phyloP scores from a whole-genome alignment of 2,888 invertebrate genomes.

The Cheilosia impressa region DNA sequence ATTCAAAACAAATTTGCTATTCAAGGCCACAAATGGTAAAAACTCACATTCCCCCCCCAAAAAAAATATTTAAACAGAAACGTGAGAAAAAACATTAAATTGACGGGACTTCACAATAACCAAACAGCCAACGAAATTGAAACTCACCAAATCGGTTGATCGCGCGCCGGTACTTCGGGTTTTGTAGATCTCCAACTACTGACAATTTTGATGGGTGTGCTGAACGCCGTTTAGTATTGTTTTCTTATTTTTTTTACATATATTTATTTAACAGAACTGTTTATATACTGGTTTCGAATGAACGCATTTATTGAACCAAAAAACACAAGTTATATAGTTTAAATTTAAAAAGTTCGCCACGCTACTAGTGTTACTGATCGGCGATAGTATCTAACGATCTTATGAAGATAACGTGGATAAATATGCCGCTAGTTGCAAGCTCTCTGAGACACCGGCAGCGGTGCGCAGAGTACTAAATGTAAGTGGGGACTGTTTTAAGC shows the following conservation, averaged over 20 bases:
- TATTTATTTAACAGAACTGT: not conserved
- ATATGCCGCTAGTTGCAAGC: constrained; percentile 22
- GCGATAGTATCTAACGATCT: constrained; percentile 5
- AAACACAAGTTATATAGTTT: not conserved
- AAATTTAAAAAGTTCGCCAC: not conserved
- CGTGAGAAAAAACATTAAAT: constrained; percentile 41
- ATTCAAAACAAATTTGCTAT: not conserved
- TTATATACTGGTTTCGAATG: constrained; percentile 14
- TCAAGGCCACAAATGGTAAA: constrained; percentile 45
- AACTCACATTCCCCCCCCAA: not conserved
- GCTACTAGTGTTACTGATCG: constrained; percentile 12
- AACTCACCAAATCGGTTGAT: constrained; percentile 18
- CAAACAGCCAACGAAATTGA: not conserved
- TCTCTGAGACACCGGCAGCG: constrained; percentile 54
- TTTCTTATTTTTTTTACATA: not conserved
- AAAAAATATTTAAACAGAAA: constrained; percentile 10
- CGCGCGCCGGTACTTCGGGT: not conserved
- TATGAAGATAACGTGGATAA: constrained; percentile 12
- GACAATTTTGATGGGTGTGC: not conserved
- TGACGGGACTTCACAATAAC: not conserved
- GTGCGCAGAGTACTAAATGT: constrained; percentile 42
- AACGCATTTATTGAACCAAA: not conserved
- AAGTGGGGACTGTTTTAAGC: constrained; percentile 52
- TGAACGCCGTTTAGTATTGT: not conserved
- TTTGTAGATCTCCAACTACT: constrained; percentile 13